Evolutionary conservation across 2,113 vertebrate genomes (phyloP), one percentile per base, ranked within the genome.

Genomic region (Rhabdomys dilectus): DNA sequence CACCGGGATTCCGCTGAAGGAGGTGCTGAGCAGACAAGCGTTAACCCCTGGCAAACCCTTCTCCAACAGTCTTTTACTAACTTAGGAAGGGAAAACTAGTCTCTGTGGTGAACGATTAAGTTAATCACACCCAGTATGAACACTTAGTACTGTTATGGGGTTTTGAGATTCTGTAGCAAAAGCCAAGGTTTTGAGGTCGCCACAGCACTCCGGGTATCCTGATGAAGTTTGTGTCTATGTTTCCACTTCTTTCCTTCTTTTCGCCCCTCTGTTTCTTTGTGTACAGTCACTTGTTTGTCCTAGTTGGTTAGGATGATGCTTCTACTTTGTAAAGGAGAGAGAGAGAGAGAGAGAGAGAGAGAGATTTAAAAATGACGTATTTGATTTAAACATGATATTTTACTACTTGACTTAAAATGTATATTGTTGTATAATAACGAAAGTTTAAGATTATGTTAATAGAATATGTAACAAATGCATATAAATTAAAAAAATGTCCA

Each of bases 1-100:
- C 93, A 91, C 91, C 89, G 72, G 94, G 95, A 94, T 78, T 95
- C 91, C 56, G 62, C 17, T 60, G 36, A 76, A 70, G 78, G 56
- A 95, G 76, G 58, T 39, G 81, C 78, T 86, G 36, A 24, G 31
- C 56, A 15, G 91, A 72, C 78, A 34, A 9, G 16, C 29, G 3
- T 91, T 92, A 97, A 96, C 88, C 56, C 48, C 48, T 39, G 36
- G 88, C 89, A 96, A 94, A 36, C 16, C 31, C 22, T 4, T 21
- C 17, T 93, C 89, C 36, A 81, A 56, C 5, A 42, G 56, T 4
- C 77, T 73, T 93, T 87, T 13, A 76, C 62, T 70, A 90, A n/a
- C 42, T 51, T 73, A 36, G 45, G n/a, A 90, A 93, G 78, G 39
- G 78, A 93, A 93, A 90, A 42, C 68, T 86, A 62, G 42, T 89